Evolutionary conservation across 2,797 vertebrate species (phyloP), one percentile per base, ranked within the genome.

Genomic region (Fundulus diaphanus): DNA sequence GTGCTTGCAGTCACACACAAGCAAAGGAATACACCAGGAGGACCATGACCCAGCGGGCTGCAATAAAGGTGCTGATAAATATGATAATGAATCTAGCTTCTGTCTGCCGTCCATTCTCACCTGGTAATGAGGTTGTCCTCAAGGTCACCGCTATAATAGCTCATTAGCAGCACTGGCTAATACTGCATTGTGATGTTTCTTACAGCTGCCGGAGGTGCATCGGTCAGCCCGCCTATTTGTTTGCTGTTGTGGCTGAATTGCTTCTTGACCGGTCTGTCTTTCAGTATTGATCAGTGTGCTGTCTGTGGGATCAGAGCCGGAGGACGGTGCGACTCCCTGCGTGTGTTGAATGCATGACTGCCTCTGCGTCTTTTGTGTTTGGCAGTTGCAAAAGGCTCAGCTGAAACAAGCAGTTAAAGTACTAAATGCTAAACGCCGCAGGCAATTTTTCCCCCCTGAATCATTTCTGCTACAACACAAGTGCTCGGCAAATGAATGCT

Each of bases 71-170:
- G 12, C 46, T 83, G 87, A 92, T 90, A 89, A 93, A 92, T 93
- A 89, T 92, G 87, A 85, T 90, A 91, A 93, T 91, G 86, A 89
- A 86, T 86, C 85, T 67, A 75, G 81, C 76, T 86, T 83, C 73
- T 89, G 88, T 89, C 80, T 74, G 81, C 76, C 7, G n/a, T 88
- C 87, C 85, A 90, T 91, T 90, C 85, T 92, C 90, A 88, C 86
- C 85, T 81, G 85, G 80, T 91, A 92, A 91, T 91, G 90, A 90
- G 87, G 89, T 92, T 91, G 88, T 91, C 88, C 90, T 69, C 33
- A 84, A 90, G 91, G 92, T 91, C 91, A 83, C 42, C 37, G 82
- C 82, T 82, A 83, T 92, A 92, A 92, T 90, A 85, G 89, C 91
- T 91, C 91, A 90, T 93, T 90, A 91, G 83, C 79, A 83, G 56